Percentiles rank a stretch among this genome's conserved stretches.
Evolutionary conservation across 2,113 vertebrate species (phyloP).

Genomic region (Caretta caretta): DNA sequence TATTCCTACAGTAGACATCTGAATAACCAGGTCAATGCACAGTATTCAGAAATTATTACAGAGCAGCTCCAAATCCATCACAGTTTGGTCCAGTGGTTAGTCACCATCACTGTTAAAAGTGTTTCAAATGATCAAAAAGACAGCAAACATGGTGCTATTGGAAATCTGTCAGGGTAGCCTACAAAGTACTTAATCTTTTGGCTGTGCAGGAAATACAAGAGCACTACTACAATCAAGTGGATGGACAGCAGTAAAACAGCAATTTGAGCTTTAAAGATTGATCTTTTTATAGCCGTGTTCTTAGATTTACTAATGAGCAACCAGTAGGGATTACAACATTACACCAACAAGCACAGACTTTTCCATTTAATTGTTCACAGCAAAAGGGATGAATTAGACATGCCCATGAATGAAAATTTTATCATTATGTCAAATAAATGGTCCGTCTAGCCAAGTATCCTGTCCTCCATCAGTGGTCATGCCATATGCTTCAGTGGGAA

Average conservation of each 20-base stretch:
- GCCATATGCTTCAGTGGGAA: background rate
- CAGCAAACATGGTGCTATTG: background rate
- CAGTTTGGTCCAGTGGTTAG: background rate
- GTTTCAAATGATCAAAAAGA: background rate
- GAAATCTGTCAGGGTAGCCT: background rate
- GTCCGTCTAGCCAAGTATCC: background rate
- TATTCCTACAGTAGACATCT: background rate
- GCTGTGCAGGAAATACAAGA: background rate
- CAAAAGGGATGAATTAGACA: background rate
- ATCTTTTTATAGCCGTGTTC: background rate
- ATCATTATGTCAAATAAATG: background rate
- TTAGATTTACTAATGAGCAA: background rate
- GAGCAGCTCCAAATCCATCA: background rate
- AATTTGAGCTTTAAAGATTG: background rate
- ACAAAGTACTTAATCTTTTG: background rate
- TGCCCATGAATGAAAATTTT: background rate
- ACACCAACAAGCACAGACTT: background rate
- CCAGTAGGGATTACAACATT: background rate
- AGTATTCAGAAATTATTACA: background rate
- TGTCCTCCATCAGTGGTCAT: background rate
- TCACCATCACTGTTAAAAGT: background rate
- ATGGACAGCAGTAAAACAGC: background rate
- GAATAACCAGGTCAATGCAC: background rate
- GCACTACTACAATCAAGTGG: background rate
- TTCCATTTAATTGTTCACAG: background rate